Percentiles rank a stretch among this genome's conserved stretches.
Conservation (phyloP, 1,140 invertebrate species). For the Drosophila watanabei region DNA sequence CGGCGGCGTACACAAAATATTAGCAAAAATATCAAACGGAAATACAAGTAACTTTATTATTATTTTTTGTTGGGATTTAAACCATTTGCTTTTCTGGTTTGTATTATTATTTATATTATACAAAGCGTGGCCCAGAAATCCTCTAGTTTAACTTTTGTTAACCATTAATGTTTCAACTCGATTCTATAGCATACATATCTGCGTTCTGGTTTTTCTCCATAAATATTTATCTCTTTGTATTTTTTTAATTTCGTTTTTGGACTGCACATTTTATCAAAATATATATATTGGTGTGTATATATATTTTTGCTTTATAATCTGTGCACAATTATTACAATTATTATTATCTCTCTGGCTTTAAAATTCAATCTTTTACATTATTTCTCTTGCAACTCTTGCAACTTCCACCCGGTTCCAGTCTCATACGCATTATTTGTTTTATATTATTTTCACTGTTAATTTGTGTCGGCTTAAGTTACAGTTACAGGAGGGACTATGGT, state of each 20-base stretch:
- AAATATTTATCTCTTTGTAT: constrained; percentile 14
- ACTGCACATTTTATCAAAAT: constrained; percentile 58
- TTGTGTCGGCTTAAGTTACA: constrained; percentile 16
- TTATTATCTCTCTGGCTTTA: constrained; percentile 22
- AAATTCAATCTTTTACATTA: constrained; percentile 31
- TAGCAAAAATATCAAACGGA: constrained; percentile 47
- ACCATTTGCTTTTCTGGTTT: constrained; percentile 6
- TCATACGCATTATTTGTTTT: constrained; percentile 55
- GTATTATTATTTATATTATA: not conserved
- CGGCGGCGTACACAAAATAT: constrained; percentile 25
- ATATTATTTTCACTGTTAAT: constrained; percentile 25
- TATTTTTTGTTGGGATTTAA: not conserved
- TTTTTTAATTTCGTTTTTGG: not conserved
- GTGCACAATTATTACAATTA: constrained; percentile 53
- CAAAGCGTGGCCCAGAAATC: constrained; percentile 21
- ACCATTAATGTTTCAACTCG: constrained; percentile 13
- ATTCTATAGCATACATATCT: constrained; percentile 26
- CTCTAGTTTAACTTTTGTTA: constrained; percentile 8
- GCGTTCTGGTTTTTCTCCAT: constrained; percentile 5
- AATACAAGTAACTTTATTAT: constrained; percentile 12
- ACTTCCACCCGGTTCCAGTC: constrained; percentile 45
- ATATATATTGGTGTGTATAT: constrained; percentile 26
- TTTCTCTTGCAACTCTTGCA: not conserved
- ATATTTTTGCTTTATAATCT: constrained; percentile 5
- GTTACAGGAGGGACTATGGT: constrained; percentile 6